Percentiles rank a stretch among this genome's conserved stretches.
These are phyloP conservation scores for Holocentrus rufus DNA, from an alignment of 2,797 vertebrate genomes.

Conservation along the genomic window DNA sequence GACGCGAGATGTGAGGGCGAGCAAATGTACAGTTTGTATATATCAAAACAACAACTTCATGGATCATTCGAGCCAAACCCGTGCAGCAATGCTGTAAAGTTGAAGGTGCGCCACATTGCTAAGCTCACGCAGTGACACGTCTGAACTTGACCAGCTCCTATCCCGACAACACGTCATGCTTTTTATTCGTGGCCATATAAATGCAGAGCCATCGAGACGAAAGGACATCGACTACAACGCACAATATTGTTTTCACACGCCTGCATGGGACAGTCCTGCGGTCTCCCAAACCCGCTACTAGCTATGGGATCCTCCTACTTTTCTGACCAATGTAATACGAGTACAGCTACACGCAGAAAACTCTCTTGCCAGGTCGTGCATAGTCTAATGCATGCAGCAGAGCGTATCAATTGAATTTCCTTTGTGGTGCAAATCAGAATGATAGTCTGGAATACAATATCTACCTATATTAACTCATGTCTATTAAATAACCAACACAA, in stretches of 20 bases:
- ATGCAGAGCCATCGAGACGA: not conserved
- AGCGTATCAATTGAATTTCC: conserved; percentile 55
- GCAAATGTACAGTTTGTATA: not conserved
- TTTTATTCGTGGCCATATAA: conserved; percentile 3
- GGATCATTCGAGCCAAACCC: not conserved
- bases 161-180: conserved; percentile 22
- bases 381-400: conserved; percentile 43
- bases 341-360: conserved; percentile 25
- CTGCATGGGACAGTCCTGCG: not conserved
- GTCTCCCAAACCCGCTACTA: not conserved
- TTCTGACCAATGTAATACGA: conserved; percentile 67
- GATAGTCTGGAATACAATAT: not conserved
- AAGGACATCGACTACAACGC: conserved; percentile 42
- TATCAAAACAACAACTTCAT: not conserved
- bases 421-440: conserved; percentile 8
- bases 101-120: not conserved
- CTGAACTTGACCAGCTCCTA: conserved; percentile 30
- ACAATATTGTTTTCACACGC: not conserved
- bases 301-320: conserved; percentile 69
- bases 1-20: not conserved
- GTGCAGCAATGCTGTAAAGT: not conserved
- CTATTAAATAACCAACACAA: not conserved
- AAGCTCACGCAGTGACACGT: conserved; percentile 16
- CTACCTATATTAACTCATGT: not conserved
- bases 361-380: conserved; percentile 52